These are phyloP conservation scores for Vollenhovia emeryi DNA, from an alignment of 1,140 invertebrate species.

Conservation along the genomic window DNA sequence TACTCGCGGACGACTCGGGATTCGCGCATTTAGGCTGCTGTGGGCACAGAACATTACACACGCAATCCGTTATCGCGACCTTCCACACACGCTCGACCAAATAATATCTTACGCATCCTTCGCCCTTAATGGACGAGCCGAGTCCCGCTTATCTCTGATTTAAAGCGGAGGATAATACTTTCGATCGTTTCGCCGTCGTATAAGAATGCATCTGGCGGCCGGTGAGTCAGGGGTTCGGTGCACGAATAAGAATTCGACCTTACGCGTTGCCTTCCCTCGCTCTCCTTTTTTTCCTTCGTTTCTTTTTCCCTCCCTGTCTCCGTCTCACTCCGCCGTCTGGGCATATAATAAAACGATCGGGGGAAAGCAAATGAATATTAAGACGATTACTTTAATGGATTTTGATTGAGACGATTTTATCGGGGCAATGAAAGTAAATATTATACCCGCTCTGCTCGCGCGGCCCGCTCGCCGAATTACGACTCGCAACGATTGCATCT, in stretches of 20 bases:
- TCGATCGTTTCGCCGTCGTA: constrained; percentile 57
- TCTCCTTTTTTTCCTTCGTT: no score
- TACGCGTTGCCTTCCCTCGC: constrained; percentile 38
- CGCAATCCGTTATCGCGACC: constrained; percentile 29
- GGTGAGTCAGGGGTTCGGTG: constrained; percentile 44
- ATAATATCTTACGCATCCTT: constrained; percentile 42
- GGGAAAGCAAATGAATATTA: constrained; percentile 57
- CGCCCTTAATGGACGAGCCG: constrained; percentile 51
- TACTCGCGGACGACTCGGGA: background rate
- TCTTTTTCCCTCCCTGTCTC: no score
- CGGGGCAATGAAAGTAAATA: constrained; percentile 52
- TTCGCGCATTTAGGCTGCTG: constrained; percentile 18
- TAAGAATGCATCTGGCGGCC: constrained; percentile 54
- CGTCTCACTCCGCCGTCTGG: constrained; percentile 32
- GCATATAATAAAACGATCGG: constrained; percentile 56
- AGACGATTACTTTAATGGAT: constrained; percentile 63
- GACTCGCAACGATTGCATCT: constrained; percentile 31
- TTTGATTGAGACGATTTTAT: constrained; percentile 57
- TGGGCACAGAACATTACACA: background rate
- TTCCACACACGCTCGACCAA: background rate
- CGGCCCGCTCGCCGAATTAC: constrained; percentile 30
- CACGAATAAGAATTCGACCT: constrained; percentile 61
- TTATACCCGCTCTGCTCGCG: background rate
- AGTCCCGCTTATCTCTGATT: constrained; percentile 59
- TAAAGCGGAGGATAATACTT: constrained; percentile 57